Conservation (phyloP, 2,888 invertebrate genomes). For the Myopa testacea region DNA sequence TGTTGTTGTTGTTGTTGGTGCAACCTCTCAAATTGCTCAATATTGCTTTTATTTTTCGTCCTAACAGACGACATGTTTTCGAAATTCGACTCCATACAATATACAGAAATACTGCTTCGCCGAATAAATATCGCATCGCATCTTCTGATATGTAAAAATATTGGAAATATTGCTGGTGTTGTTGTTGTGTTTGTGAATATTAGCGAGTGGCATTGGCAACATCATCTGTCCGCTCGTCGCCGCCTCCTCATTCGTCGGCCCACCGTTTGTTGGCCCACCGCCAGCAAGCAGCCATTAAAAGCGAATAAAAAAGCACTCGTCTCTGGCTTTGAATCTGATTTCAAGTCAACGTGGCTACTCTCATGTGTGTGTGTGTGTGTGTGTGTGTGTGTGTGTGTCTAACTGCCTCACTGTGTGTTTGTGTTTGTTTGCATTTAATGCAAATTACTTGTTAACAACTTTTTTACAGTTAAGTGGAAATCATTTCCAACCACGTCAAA, state of each 20-base stretch:
- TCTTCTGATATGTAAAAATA: background rate
- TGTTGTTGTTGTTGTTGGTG: background rate
- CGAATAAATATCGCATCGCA: background rate
- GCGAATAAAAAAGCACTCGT: background rate
- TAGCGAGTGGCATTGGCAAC: slow-evolving; percentile 30
- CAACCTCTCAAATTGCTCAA: background rate
- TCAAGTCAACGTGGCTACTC: background rate
- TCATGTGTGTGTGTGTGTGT: background rate
- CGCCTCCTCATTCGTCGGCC: background rate
- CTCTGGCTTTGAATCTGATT: background rate
- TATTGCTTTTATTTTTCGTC: background rate
- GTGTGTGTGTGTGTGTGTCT: background rate
- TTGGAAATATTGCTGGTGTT: slow-evolving; percentile 13
- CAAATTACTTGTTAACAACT: slow-evolving; percentile 38
- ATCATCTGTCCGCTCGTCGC: background rate
- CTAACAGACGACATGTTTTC: background rate
- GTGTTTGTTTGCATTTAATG: slow-evolving; percentile 34
- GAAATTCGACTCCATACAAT: background rate
- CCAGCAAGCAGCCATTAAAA: too few species aligned
- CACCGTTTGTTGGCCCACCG: background rate
- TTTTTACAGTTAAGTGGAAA: slow-evolving; percentile 29
- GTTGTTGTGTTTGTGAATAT: slow-evolving; percentile 38
- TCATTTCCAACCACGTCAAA: background rate
- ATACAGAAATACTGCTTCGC: background rate
- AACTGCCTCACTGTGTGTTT: background rate